Evolutionary conservation across 1,140 invertebrate species (phyloP).

Genomic region (Paralvinella palmiformis): DNA sequence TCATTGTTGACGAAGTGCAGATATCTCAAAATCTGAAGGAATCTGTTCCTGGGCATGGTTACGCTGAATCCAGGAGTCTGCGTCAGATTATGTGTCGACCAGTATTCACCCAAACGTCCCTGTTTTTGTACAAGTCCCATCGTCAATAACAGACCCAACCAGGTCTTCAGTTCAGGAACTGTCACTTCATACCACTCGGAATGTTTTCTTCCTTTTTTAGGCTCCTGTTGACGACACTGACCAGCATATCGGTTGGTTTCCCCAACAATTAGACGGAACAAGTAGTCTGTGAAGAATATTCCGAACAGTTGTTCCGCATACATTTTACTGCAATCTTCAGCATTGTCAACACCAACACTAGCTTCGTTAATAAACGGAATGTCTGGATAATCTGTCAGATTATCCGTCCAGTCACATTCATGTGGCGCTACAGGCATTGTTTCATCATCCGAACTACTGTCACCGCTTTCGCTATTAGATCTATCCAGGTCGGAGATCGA

Average conservation of each 20-base stretch:
- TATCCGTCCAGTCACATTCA: neutral
- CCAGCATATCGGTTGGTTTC: too few species aligned
- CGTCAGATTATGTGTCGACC: neutral
- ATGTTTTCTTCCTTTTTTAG: neutral
- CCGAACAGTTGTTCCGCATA: too few species aligned
- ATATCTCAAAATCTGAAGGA: neutral
- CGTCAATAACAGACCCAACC: neutral
- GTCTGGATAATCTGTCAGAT: neutral
- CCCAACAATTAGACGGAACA: too few species aligned
- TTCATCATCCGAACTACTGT: neutral
- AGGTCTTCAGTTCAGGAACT: constrained; percentile 2
- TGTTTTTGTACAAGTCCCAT: neutral
- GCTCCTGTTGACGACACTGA: too few species aligned
- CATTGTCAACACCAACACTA: neutral
- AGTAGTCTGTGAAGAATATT: too few species aligned
- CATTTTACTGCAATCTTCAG: too few species aligned
- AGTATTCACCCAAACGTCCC: neutral
- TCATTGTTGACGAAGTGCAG: neutral
- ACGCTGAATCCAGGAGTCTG: neutral
- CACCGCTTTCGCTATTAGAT: neutral
- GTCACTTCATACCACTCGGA: neutral
- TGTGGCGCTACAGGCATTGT: too few species aligned
- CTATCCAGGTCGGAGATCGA: neutral
- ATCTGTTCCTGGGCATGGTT: neutral
- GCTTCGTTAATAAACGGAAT: neutral